These are phyloP conservation scores for Luehdorfia chinensis DNA, from an alignment of 1,140 invertebrate species.

Conservation along the genomic window DNA sequence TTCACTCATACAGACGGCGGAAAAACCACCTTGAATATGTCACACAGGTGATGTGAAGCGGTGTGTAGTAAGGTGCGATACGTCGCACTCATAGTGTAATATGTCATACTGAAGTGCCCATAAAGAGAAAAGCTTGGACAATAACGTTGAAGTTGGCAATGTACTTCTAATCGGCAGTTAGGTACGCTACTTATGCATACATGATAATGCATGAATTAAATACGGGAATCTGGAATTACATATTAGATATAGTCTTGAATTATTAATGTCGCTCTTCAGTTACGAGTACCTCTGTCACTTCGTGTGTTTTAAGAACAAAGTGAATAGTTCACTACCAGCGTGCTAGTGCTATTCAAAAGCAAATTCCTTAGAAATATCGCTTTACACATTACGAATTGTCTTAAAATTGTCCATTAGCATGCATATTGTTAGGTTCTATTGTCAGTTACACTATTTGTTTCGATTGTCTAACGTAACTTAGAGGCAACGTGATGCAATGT, in stretches of 20 bases:
- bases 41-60: too few relatives aligned
- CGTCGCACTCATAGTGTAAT: too few relatives aligned
- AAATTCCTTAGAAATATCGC: constrained; percentile 28
- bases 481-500: constrained; percentile 16
- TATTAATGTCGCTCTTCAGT: background rate
- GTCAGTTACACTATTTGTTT: constrained; percentile 11
- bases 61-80: too few relatives aligned
- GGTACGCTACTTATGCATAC: too few relatives aligned
- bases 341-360: constrained; percentile 26
- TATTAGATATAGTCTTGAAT: constrained; percentile 1
- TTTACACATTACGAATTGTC: constrained; percentile 26
- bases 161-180: too few relatives aligned
- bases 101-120: too few relatives aligned
- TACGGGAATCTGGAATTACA: too few relatives aligned
- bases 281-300: background rate
- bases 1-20: too few relatives aligned
- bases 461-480: constrained; percentile 16
- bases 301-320: constrained; percentile 2
- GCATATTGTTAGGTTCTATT: constrained; percentile 24
- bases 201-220: too few relatives aligned
- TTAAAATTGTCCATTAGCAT: constrained; percentile 26
- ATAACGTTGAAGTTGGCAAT: too few relatives aligned
- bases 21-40: too few relatives aligned
- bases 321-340: background rate
- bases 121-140: too few relatives aligned